Percentiles rank a stretch among this genome's conserved stretches.
Evolutionary conservation across 2,888 invertebrate genomes (phyloP).

Genomic region (Ochlodes sylvanus): DNA sequence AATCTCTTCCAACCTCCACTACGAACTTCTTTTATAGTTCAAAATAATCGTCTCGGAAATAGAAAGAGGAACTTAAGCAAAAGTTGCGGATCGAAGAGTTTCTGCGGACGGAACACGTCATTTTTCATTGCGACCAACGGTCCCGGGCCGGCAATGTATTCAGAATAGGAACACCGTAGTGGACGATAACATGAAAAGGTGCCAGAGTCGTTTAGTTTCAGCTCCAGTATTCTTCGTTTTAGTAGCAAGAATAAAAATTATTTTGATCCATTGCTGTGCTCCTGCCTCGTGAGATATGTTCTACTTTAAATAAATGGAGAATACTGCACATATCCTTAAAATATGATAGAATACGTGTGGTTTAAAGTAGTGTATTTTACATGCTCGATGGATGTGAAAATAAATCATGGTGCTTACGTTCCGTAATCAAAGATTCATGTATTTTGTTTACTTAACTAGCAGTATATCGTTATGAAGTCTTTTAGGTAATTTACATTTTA

Average conservation of each 20-base stretch:
- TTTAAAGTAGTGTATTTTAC: slow-evolving; percentile 16
- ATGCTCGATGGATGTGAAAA: slow-evolving; percentile 12
- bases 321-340: slow-evolving; percentile 20
- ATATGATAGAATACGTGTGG: slow-evolving; percentile 15
- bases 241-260: slow-evolving; percentile 17
- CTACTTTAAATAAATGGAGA: slow-evolving; percentile 27
- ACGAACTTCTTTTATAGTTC: slow-evolving; percentile 47
- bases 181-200: slow-evolving; percentile 34
- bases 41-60: slow-evolving; percentile 48
- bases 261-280: slow-evolving; percentile 25
- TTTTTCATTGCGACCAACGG: slow-evolving; percentile 29
- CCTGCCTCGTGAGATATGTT: slow-evolving; percentile 27
- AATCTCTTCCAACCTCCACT: slow-evolving; percentile 50
- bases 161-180: slow-evolving; percentile 34
- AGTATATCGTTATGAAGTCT: no score
- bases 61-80: slow-evolving; percentile 41
- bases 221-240: slow-evolving; percentile 13
- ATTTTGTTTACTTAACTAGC: no score
- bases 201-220: slow-evolving; percentile 22
- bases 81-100: slow-evolving; percentile 44
- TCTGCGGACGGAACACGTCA: slow-evolving; percentile 40
- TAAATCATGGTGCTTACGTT: slow-evolving; percentile 3
- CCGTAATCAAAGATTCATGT: not conserved
- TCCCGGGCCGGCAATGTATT: slow-evolving; percentile 27
- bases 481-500: not conserved